phyloP scores from a whole-genome alignment of 2,113 vertebrate genomes.

The human region GRCh38 chr9:20051001-20051500 shows the following conservation, averaged over 20 bases:
- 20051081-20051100: conserved; percentile 6
- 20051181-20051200: neutral
- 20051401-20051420: neutral
- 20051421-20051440: neutral
- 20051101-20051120: conserved; percentile 7
- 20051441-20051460: neutral
- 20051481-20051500: neutral
- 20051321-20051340: neutral
- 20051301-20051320: neutral
- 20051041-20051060: neutral
- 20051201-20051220: neutral
- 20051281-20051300: neutral
- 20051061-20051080: neutral
- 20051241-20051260: neutral
- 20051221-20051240: neutral
- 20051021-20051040: neutral
- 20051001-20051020: neutral
- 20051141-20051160: neutral
- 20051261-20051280: neutral
- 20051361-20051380: neutral
- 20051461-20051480: neutral
- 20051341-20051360: neutral
- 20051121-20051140: neutral
- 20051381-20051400: neutral
- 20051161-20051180: neutral